Evolutionary conservation across 2,113 vertebrate species (phyloP), one percentile per base, ranked within the genome.

Genomic region (Eulemur macaco): DNA sequence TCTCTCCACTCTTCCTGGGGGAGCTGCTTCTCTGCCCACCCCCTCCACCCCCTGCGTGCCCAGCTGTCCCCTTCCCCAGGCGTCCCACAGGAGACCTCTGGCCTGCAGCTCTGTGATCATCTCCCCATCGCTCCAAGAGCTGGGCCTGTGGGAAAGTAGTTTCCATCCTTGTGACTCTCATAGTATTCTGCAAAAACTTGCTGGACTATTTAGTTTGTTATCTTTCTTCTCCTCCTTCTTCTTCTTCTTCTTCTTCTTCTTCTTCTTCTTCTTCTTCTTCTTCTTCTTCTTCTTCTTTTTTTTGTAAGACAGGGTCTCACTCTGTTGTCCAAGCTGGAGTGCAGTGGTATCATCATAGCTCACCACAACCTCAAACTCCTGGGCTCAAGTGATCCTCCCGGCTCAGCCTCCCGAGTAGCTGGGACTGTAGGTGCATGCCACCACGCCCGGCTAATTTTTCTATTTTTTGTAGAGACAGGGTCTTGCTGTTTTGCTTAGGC

Each of bases 41-140:
- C 9, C 8, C 0, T 3, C 20, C 1, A 0, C 39, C 56, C n/a
- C 13, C 39, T 50, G 76, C 90, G 13, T 47, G 31, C 95, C 78
- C 93, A 73, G 37, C 95, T 86, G 86, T 95, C 27, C 81, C 77
- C 54, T 37, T 69, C 14, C 45, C 4, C 1, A 13, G 42, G 73
- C 6, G 6, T 37, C 60, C n/a, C 17, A 39, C 3, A 39, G 39
- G 45, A 78, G 74, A 39, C 64, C 56, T 13, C 29, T 39, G 39
- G 39, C 39, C 8, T 1, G 27, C 18, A 12, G 3, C 58, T n/a
- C 45, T 0, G 0, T 27, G 5, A 42, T 39, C 9, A 18, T 18
- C 6, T 2, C 1, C 42, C 47, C 45, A 2, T 4, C 12, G 42
- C 31, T 31, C 68, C 14, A 27, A 78, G 56, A 20, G 37, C 76